These are phyloP conservation scores for Prunella strophiata DNA, from an alignment of 2,797 vertebrate genomes.

Conservation along the genomic window DNA sequence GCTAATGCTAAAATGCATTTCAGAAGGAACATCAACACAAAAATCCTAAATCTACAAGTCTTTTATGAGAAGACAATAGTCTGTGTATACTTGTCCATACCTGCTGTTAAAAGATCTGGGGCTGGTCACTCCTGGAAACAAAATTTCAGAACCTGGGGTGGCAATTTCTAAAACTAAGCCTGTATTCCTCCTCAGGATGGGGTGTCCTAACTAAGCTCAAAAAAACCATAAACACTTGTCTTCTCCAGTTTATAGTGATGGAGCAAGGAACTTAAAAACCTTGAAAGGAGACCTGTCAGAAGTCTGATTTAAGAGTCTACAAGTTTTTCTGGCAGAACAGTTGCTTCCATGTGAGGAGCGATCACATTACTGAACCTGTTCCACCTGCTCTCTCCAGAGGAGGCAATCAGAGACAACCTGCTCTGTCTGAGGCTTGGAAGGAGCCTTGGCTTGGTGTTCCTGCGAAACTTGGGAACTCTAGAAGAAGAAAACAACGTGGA, in stretches of 20 bases:
- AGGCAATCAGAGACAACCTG: not conserved
- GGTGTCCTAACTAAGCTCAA: not conserved
- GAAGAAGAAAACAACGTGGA: not conserved
- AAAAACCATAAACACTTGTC: not conserved
- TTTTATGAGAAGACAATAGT: not conserved
- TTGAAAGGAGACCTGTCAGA: not conserved
- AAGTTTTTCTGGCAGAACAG: slow-evolving; percentile 9
- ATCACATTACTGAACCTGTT: slow-evolving; percentile 46
- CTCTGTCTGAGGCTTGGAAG: not conserved
- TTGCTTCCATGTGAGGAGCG: not conserved
- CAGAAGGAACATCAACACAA: not conserved
- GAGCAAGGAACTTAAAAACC: not conserved
- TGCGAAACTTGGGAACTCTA: not conserved
- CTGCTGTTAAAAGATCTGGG: not conserved
- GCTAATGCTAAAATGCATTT: not conserved
- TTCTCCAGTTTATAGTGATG: not conserved
- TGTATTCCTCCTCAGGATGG: not conserved
- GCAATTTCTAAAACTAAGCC: not conserved
- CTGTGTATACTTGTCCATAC: not conserved
- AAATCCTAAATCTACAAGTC: not conserved
- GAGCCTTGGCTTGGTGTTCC: not conserved
- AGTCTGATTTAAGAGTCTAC: slow-evolving; percentile 1
- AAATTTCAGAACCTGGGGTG: rapidly evolving
- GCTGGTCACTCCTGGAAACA: not conserved
- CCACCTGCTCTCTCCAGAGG: slow-evolving; percentile 6